A percentile compares a stretch with the other conserved stretches of the same genome.
Evolutionary conservation across 2,113 vertebrate species (phyloP).

Genomic region (Oostethus manadensis): DNA sequence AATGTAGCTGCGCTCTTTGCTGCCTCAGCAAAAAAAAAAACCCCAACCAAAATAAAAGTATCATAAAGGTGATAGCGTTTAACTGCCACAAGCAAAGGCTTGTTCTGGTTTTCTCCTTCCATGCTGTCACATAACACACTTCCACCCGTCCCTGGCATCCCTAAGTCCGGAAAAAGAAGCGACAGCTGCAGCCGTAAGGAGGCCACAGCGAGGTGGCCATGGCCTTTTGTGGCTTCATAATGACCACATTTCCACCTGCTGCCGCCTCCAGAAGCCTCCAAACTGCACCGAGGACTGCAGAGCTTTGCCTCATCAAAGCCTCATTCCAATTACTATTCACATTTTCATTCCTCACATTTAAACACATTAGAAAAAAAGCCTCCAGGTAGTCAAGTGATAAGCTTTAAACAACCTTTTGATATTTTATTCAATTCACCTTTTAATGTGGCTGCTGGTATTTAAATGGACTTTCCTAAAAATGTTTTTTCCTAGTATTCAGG

Average conservation of each 20-base stretch:
- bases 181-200: constrained; percentile 39
- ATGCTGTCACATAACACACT: constrained; percentile 16
- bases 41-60: too few species aligned
- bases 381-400: constrained; percentile 5
- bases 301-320: constrained; percentile 59
- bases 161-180: constrained; percentile 12
- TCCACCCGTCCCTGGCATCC: constrained; percentile 8
- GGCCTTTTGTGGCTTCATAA: constrained; percentile 34
- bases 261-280: too few species aligned
- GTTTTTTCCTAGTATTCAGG: too few species aligned
- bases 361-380: constrained; percentile 34
- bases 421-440: too few species aligned
- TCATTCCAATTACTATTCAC: constrained; percentile 55
- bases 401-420: background rate
- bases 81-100: too few species aligned
- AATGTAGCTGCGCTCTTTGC: too few species aligned
- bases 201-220: constrained; percentile 20
- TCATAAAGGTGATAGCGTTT: too few species aligned
- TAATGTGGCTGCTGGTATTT: too few species aligned
- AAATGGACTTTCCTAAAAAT: too few species aligned
- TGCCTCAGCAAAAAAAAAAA: too few species aligned
- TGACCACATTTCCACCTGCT: constrained; percentile 54
- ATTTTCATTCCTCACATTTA: constrained; percentile 49
- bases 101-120: too few species aligned
- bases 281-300: constrained; percentile 15